These are phyloP conservation scores for Agrotis clavis DNA, from an alignment of 2,888 invertebrate species.

Conservation along the genomic window DNA sequence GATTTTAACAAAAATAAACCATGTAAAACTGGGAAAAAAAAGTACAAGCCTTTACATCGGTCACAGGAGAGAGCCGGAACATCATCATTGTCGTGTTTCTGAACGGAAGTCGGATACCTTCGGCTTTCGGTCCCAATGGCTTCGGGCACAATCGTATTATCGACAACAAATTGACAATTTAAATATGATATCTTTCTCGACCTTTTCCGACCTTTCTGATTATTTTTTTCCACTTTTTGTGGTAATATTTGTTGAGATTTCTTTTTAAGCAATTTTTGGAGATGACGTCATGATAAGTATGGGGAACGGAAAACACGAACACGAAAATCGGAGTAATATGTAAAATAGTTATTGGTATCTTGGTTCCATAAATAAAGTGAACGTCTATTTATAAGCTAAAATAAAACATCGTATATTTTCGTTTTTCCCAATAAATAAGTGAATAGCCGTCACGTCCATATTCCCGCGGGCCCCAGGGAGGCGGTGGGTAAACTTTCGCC, in stretches of 20 bases:
- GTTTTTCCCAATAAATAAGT: slow-evolving; percentile 36
- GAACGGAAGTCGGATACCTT: slow-evolving; percentile 30
- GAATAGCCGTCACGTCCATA: slow-evolving; percentile 10
- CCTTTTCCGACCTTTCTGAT: slow-evolving; percentile 45
- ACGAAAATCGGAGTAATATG: slow-evolving; percentile 7
- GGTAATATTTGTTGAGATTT: slow-evolving; percentile 19
- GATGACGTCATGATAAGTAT: slow-evolving; percentile 16
- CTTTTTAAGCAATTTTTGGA: slow-evolving; percentile 35
- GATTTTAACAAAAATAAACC: slow-evolving; percentile 15
- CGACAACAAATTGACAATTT: slow-evolving; percentile 54
- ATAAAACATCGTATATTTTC: slow-evolving; percentile 24
- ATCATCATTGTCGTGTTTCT: slow-evolving; percentile 28
- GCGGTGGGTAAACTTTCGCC: slow-evolving; percentile 15
- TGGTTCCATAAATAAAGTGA: slow-evolving; percentile 11
- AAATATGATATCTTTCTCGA: slow-evolving; percentile 47
- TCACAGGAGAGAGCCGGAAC: slow-evolving; percentile 2
- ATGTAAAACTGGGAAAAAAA: not conserved
- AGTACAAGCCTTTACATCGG: slow-evolving; percentile 10
- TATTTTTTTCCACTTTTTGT: slow-evolving; percentile 24
- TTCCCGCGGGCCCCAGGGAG: slow-evolving; percentile 24
- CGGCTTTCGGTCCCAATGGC: slow-evolving; percentile 19
- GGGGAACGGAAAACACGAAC: not conserved
- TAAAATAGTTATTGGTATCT: not conserved
- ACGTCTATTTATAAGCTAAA: slow-evolving; percentile 19
- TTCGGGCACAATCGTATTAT: slow-evolving; percentile 42